Evolutionary conservation across 2,113 vertebrate species (phyloP).

Genomic region (Lynx canadensis): DNA sequence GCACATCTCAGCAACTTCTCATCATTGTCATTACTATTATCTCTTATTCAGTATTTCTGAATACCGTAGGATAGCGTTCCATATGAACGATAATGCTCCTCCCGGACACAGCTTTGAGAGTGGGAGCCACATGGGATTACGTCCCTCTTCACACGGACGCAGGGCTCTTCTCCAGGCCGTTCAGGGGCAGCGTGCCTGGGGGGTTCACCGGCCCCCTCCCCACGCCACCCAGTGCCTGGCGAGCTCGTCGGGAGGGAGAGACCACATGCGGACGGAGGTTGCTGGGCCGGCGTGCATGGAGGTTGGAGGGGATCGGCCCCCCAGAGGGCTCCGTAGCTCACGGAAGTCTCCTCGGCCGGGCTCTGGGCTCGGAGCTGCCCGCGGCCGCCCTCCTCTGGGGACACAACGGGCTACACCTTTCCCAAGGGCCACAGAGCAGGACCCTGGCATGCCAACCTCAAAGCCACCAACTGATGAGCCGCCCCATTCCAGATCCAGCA

Average conservation of each 20-base stretch:
- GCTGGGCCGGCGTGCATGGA: too few relatives aligned
- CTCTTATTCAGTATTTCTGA: neutral
- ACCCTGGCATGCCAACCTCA: too few relatives aligned
- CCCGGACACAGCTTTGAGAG: neutral
- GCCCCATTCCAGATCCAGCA: neutral
- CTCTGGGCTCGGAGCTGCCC: neutral
- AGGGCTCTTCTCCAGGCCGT: too few relatives aligned
- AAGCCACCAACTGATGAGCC: neutral
- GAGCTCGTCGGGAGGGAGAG: neutral
- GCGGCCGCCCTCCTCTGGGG: neutral
- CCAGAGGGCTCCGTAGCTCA: neutral
- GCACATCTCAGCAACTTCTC: accelerated
- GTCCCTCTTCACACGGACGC: neutral
- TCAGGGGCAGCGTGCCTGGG: neutral
- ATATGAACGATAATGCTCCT: neutral
- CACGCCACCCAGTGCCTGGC: too few relatives aligned
- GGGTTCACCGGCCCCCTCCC: neutral
- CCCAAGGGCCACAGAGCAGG: neutral
- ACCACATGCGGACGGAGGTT: neutral
- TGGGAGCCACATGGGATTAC: neutral
- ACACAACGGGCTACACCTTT: accelerated
- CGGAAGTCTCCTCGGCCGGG: neutral
- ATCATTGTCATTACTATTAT: neutral
- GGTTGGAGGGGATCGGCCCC: neutral
- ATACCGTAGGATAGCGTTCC: too few relatives aligned